Base-by-base conservation (phyloP, 2,888 invertebrate species). In the Caenorhabditis auriculariae region DNA sequence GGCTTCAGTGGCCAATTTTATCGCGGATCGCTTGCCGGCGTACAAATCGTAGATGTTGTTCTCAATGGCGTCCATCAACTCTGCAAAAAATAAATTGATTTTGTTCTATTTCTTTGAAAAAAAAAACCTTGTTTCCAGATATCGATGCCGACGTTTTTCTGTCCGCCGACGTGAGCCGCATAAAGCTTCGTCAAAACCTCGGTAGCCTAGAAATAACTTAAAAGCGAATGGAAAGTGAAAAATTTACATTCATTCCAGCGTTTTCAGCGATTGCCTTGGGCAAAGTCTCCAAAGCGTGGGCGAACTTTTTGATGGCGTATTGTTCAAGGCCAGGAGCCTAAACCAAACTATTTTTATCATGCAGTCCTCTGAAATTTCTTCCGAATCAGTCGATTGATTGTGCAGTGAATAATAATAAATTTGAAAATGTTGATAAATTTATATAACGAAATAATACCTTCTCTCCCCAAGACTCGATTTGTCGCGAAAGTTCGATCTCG, bases 251-350 rank as follows among this genome's bases (percentile, higher is more conserved):
- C 29, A 90, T 87, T 24, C 98, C 98, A 43, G 91, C 89, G 83
- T 96, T 98, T 71, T 96, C 94, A 2, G 95, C 91, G 54, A 99
- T 85, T 0, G 91, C 89, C 82, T 91, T 91, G 0, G 95, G 92
- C 75, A 98, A 89, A 46, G 87, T 87, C 84, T 96, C 94, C 15
- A 98, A 85, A 2, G 95, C 91, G 65, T 84, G 83, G 17, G 85
- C 85, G 83, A 94, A 98, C 83, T 93, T 93, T 70, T 93, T 88
- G 15, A 95, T 91, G 12, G 96, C 91, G 84, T 98, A 99, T 82
- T 98, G 96, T 80, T 95, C 93, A 59, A 98, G 85, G 0, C 96
- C 96, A 0, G 94, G 91, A 54, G 92, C 86, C n/a, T n/a, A n/a
- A n/a, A n/a, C n/a, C n/a, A n/a, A n/a, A n/a, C n/a, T n/a, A n/a